Percentiles rank a stretch among this genome's conserved stretches.
These are phyloP conservation scores for Meloidogyne exigua DNA, from an alignment of 1,140 invertebrate species.

Conservation along the genomic window DNA sequence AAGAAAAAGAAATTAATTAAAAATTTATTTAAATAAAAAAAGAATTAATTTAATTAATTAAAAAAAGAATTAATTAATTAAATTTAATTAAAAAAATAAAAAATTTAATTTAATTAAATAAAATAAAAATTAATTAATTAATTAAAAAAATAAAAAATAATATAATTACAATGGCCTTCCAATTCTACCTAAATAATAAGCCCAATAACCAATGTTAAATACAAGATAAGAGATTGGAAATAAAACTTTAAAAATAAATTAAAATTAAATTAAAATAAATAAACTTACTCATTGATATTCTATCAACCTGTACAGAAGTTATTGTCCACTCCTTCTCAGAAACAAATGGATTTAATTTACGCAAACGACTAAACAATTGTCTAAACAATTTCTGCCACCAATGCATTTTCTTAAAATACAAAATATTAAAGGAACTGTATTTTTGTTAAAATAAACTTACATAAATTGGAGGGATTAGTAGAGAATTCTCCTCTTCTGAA, in stretches of 20 bases:
- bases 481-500: constrained; percentile 34
- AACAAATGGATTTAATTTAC: constrained; percentile 31
- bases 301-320: constrained; percentile 59
- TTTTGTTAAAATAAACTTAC: not conserved
- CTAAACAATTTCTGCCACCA: not conserved
- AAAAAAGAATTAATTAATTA: too few relatives aligned
- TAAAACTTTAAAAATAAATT: constrained; percentile 22
- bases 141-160: not conserved
- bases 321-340: constrained; percentile 59
- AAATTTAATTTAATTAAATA: not conserved
- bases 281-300: constrained; percentile 24
- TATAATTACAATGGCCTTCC: constrained; percentile 13
- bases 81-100: not conserved
- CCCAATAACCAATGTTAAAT: constrained; percentile 29
- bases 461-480: not conserved
- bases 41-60: not conserved
- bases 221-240: constrained; percentile 28
- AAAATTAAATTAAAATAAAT: not conserved
- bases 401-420: constrained; percentile 1
- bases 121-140: not conserved
- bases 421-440: not conserved
- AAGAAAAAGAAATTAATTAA: not conserved
- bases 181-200: constrained; percentile 30
- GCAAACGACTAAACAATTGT: constrained; percentile 13
- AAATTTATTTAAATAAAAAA: too few relatives aligned